Conservation (phyloP, 2,797 vertebrate genomes). For the Rhadinocentrus ornatus region DNA sequence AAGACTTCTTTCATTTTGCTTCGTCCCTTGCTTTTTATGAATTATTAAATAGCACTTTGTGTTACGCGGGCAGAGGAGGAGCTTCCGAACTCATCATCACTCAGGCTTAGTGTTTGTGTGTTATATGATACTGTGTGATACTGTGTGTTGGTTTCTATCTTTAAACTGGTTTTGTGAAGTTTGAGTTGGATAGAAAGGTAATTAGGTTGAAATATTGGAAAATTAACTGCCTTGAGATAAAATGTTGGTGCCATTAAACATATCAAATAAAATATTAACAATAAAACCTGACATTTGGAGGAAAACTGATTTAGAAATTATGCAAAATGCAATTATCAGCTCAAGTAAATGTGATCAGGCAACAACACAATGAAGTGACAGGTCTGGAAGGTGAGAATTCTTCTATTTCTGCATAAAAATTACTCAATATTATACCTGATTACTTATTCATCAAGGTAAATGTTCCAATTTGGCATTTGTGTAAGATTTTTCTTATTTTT, state of each 20-base stretch:
- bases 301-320: too few species aligned
- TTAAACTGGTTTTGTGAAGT: slow-evolving; percentile 1
- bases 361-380: background rate
- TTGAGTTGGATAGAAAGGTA: background rate
- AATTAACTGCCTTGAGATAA: background rate
- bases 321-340: background rate
- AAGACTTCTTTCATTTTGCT: slow-evolving; percentile 71
- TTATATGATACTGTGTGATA: slow-evolving; percentile 18
- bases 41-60: slow-evolving; percentile 82
- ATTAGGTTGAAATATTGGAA: background rate
- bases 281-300: background rate
- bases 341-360: background rate
- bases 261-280: background rate
- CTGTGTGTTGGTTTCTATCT: slow-evolving; percentile 10
- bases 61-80: slow-evolving; percentile 67
- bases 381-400: background rate
- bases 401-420: background rate
- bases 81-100: slow-evolving; percentile 65
- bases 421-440: background rate
- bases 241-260: too few species aligned
- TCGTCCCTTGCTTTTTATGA: slow-evolving; percentile 77
- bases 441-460: background rate
- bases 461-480: background rate
- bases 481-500: background rate
- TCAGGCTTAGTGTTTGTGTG: slow-evolving; percentile 46